These are phyloP conservation scores for Galerucella pusilla DNA, from an alignment of 2,888 invertebrate species.

Conservation along the genomic window DNA sequence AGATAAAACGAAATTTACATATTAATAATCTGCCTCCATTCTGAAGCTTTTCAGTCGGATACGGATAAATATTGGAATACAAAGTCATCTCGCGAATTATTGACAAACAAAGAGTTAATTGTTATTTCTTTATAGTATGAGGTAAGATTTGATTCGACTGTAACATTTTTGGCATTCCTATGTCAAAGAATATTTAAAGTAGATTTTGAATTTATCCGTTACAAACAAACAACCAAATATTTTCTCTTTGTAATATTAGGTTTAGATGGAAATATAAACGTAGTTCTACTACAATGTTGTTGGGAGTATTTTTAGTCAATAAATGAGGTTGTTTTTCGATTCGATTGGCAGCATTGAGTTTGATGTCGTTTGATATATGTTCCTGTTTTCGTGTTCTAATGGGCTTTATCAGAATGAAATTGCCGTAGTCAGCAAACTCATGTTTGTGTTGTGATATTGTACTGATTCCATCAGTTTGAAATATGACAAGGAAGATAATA, in stretches of 20 bases:
- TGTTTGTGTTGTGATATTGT: constrained; percentile 29
- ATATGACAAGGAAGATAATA: not conserved
- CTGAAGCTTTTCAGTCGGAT: no score
- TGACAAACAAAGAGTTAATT: no score
- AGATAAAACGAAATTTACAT: no score
- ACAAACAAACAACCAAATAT: not conserved
- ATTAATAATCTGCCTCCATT: no score
- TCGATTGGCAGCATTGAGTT: constrained; percentile 5
- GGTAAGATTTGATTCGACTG: no score
- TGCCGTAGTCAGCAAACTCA: constrained; percentile 25
- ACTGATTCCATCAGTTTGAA: constrained; percentile 4
- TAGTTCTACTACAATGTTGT: not conserved
- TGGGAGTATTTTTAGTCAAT: not conserved
- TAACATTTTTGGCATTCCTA: no score
- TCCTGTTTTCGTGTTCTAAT: constrained; percentile 27
- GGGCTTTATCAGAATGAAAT: constrained; percentile 27
- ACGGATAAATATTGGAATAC: no score
- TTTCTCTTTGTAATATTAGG: no score
- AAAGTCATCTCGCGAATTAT: no score
- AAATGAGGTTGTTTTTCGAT: constrained; percentile 1
- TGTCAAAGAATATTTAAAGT: no score
- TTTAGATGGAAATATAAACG: not conserved
- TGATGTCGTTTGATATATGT: constrained; percentile 16
- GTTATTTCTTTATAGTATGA: no score
- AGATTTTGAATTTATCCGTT: no score